A percentile compares a stretch with the other conserved stretches of the same genome.
These are phyloP conservation scores for Galeopsomyia nigrocyanea DNA, from an alignment of 2,888 invertebrate genomes.

Conservation along the genomic window DNA sequence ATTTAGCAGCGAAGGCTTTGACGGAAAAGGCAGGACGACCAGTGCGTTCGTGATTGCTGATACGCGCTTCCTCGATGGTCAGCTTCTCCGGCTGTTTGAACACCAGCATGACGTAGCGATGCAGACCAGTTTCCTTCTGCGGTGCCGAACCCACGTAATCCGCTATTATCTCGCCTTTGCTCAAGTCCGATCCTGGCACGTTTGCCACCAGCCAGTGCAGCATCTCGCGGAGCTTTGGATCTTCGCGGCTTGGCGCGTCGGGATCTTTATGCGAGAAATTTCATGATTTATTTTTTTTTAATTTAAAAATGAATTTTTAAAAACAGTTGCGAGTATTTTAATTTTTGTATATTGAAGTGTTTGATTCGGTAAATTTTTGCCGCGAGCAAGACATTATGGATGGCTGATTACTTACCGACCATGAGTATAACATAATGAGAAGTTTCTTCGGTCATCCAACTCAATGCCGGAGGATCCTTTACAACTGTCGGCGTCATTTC, in stretches of 20 bases:
- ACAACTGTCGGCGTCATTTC: constrained; percentile 63
- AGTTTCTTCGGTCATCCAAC: constrained; percentile 34
- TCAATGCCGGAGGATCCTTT: constrained; percentile 56
- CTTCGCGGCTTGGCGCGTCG: constrained; percentile 61
- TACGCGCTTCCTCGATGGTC: constrained; percentile 62
- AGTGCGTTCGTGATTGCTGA: constrained; percentile 64
- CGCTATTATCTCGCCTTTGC: constrained; percentile 63
- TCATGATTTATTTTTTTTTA: constrained; percentile 1
- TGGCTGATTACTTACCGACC: constrained; percentile 33
- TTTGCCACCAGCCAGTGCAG: constrained; percentile 67
- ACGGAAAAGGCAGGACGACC: constrained; percentile 74
- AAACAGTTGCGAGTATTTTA: neutral
- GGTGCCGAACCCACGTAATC: constrained; percentile 67
- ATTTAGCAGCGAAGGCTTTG: constrained; percentile 73
- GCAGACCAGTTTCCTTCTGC: constrained; percentile 59
- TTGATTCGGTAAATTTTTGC: neutral
- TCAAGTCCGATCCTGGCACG: constrained; percentile 64
- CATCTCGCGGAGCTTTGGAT: constrained; percentile 60
- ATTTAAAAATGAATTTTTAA: neutral
- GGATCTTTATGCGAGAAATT: constrained; percentile 56
- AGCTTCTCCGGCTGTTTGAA: constrained; percentile 66
- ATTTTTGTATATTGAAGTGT: neutral
- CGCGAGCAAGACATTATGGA: neutral
- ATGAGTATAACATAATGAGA: constrained; percentile 38
- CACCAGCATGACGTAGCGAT: constrained; percentile 65